These are phyloP conservation scores for Venustaconcha ellipsiformis DNA, from an alignment of 1,140 invertebrate species.

Conservation along the genomic window DNA sequence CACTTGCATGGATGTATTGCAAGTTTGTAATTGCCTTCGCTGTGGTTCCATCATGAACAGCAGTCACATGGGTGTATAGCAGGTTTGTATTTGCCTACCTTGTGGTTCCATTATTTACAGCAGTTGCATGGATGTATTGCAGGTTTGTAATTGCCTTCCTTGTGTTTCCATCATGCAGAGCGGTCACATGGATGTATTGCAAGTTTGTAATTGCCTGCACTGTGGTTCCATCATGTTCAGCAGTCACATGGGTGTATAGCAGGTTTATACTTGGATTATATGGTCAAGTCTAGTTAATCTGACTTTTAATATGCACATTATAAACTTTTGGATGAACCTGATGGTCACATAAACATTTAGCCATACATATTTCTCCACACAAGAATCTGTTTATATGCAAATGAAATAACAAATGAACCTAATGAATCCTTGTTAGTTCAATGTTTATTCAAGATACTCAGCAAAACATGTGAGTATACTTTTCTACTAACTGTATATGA, in stretches of 20 bases:
- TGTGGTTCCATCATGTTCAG: constrained; percentile 90
- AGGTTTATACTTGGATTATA: constrained; percentile 41
- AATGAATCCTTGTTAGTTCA: no score
- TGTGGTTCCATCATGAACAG: constrained; percentile 90
- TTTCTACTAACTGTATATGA: no score
- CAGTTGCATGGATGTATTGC: no score
- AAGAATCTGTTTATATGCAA: no score
- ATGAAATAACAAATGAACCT: no score
- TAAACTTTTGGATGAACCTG: background rate
- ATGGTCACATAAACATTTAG: background rate
- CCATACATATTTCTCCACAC: background rate
- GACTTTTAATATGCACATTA: background rate
- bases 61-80: constrained; percentile 85
- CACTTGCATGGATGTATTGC: constrained; percentile 83
- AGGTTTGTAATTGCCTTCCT: constrained; percentile 72
- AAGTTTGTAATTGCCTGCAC: constrained; percentile 73
- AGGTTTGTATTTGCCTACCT: constrained; percentile 76
- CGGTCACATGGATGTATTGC: constrained; percentile 85
- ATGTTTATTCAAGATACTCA: no score
- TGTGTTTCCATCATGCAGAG: constrained; percentile 90
- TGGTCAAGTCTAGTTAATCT: background rate
- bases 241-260: constrained; percentile 85
- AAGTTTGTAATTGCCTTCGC: constrained; percentile 71
- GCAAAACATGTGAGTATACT: no score
- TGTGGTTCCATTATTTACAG: constrained; percentile 87